Evolutionary conservation across 1,140 invertebrate species (phyloP), one percentile per base, ranked within the genome.

Genomic region (Alviniconcha marisindica): DNA sequence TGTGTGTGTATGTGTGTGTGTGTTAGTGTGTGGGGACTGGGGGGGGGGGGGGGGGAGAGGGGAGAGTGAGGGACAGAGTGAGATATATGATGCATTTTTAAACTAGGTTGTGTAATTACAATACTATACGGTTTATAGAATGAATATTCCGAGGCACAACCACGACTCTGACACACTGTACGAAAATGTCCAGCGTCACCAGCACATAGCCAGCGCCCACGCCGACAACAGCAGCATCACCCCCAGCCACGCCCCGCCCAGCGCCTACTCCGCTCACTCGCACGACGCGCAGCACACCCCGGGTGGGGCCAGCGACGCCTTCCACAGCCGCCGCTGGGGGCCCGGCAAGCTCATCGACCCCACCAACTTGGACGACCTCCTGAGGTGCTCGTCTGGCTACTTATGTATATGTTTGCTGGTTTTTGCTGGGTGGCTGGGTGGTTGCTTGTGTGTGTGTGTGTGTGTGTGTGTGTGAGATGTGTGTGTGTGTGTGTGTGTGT

Each of bases 291-390:
- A 7, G 10, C 56, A 24, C 56, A 28, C 4, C 56, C 56, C 4
- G 56, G n/a, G 56, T 24, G 4, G 24, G 44, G 44, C 7, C 7
- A 48, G 7, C 5, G 44, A 74, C 38, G 14, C 71, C 14, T 10
- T 42, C 38, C 36, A 21, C 1, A 7, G 78, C 3, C 66, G 82
- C 0, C 73, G 74, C 77, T 90, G 89, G 89, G 89, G 89, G 40
- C 89, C 89, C 33, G 89, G 85, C 40, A 89, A 88, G 63, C 42
- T 83, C 48, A 85, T 86, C 31, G 85, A 90, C 69, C 86, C 87
- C 36, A 85, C 51, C 77, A 87, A 88, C 36, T 85, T 90, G 74
- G 87, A 87, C 77, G 89, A 90, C 44, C 81, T 89, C 14, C 88
- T 90, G 31, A 87, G 85, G 84, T 85, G 48, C 21, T 66, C n/a